Conservation (phyloP, 2,113 vertebrate genomes). For the Stigmatopora argus region DNA sequence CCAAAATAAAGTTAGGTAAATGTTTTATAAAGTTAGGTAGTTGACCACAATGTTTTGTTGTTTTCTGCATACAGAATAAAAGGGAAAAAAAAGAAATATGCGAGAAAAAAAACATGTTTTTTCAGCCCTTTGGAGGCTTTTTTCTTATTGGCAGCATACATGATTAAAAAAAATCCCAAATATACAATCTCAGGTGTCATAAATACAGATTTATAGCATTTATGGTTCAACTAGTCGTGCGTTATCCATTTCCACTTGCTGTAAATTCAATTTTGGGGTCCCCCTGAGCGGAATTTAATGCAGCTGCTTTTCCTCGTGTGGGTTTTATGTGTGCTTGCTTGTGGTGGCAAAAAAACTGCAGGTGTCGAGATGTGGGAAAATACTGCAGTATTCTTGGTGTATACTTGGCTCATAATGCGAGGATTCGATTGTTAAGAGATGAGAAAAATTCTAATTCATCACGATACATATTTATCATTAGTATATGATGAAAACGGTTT, state of each 20-base stretch:
- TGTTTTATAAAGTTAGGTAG: too few relatives aligned
- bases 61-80: too few relatives aligned
- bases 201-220: slow-evolving; percentile 1
- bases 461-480: slow-evolving; percentile 22
- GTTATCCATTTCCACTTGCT: slow-evolving; percentile 13
- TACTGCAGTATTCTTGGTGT: background rate
- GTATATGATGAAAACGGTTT: too few relatives aligned
- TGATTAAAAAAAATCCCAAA: background rate
- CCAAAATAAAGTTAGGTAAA: too few relatives aligned
- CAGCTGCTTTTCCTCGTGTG: background rate
- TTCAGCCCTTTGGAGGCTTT: background rate
- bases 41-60: too few relatives aligned
- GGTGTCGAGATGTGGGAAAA: background rate
- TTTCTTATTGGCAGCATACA: background rate
- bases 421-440: too few relatives aligned
- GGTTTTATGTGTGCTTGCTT: slow-evolving; percentile 2
- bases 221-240: slow-evolving; percentile 1
- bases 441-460: too few relatives aligned
- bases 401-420: background rate
- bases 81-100: background rate
- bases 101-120: background rate
- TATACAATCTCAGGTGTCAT: background rate
- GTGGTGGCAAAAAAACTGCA: background rate
- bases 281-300: slow-evolving; percentile 13
- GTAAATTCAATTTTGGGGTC: slow-evolving; percentile 12